Evolutionary conservation across 2,113 vertebrate species (phyloP).

Genomic region (Callipepla californica): DNA sequence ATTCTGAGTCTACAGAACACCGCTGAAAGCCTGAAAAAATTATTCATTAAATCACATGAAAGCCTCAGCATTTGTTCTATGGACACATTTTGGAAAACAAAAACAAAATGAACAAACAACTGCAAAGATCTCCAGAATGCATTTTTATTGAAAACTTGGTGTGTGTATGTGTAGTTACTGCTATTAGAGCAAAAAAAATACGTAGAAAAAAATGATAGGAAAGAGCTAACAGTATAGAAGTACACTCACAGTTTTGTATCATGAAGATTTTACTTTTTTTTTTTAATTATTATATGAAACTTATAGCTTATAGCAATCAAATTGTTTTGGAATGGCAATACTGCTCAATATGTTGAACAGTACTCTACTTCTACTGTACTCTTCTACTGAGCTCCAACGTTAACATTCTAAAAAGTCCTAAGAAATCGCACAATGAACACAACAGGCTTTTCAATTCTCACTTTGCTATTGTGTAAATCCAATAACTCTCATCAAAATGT

Average conservation of each 20-base stretch:
- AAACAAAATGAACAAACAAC: background rate
- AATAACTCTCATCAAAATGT: background rate
- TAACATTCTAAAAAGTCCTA: background rate
- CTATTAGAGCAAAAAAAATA: background rate
- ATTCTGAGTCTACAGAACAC: background rate
- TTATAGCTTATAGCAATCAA: background rate
- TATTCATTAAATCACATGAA: background rate
- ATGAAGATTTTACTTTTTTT: background rate
- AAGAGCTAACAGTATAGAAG: background rate
- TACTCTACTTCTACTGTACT: background rate
- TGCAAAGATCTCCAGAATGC: background rate
- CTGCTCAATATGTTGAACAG: background rate
- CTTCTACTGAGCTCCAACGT: background rate
- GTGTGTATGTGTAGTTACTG: background rate
- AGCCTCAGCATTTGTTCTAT: background rate
- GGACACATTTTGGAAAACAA: background rate
- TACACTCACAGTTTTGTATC: background rate
- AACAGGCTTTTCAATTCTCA: background rate
- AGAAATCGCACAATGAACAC: background rate
- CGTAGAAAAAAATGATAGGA: background rate
- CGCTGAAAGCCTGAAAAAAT: background rate
- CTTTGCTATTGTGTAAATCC: background rate
- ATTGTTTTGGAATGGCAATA: background rate
- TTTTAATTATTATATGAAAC: background rate
- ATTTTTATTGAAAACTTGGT: background rate